These are phyloP conservation scores for Trachythela sp. DNA, from an alignment of 64 coral and sea anemone genomes.

Conservation along the genomic window DNA sequence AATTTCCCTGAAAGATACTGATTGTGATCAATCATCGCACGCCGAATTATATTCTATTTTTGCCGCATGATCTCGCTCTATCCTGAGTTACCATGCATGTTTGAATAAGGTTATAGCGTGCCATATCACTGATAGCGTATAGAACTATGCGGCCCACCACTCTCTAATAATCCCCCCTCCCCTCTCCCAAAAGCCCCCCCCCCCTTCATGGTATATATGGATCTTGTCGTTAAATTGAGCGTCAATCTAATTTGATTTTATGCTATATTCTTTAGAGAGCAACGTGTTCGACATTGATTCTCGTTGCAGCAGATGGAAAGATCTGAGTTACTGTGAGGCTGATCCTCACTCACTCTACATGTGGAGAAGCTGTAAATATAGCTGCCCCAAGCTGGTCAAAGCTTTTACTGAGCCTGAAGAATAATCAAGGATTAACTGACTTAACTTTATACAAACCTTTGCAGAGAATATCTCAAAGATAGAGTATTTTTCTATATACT, in stretches of 20 bases:
- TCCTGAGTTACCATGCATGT: too few relatives aligned
- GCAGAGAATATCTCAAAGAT: background rate
- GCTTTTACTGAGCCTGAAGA: background rate
- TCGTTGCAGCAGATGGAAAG: background rate
- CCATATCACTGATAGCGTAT: too few relatives aligned
- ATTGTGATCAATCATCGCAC: too few relatives aligned
- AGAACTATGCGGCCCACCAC: too few relatives aligned
- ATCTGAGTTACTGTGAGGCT: background rate
- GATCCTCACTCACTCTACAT: background rate
- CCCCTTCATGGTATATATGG: too few relatives aligned
- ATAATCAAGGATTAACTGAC: background rate
- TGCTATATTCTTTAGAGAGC: background rate
- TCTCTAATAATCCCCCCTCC: too few relatives aligned
- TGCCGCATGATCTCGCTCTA: too few relatives aligned
- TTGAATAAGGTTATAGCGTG: too few relatives aligned
- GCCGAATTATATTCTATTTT: too few relatives aligned
- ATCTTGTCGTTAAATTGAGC: background rate
- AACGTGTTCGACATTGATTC: constrained; percentile 1
- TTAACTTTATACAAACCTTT: background rate
- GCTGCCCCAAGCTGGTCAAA: background rate
- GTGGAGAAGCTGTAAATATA: background rate
- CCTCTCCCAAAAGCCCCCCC: too few relatives aligned
- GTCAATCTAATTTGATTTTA: background rate
- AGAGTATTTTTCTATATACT: too few relatives aligned
- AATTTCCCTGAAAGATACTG: too few relatives aligned